These are phyloP conservation scores for Pseudomyrmex cubaensis DNA, from an alignment of 1,140 invertebrate genomes.

Conservation along the genomic window DNA sequence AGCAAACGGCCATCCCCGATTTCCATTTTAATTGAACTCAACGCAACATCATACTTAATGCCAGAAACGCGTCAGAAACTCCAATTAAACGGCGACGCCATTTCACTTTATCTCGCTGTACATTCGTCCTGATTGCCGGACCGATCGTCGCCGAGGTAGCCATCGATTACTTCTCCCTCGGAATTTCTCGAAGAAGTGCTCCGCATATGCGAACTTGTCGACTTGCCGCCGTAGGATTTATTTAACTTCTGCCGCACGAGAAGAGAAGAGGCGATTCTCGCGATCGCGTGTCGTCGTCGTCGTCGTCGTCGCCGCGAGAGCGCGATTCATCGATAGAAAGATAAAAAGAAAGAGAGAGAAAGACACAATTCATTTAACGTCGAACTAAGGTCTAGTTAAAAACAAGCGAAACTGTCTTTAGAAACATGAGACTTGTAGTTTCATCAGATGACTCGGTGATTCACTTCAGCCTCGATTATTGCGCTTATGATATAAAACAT, in stretches of 20 bases:
- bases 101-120: conserved; percentile 77
- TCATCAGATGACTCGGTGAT: not conserved
- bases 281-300: conserved; percentile 28
- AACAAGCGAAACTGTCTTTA: not conserved
- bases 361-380: not conserved
- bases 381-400: not conserved
- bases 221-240: conserved; percentile 38
- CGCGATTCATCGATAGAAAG: conserved; percentile 5
- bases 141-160: conserved; percentile 62
- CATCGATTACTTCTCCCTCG: conserved; percentile 70
- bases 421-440: not conserved
- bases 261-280: not conserved
- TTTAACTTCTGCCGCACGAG: conserved; percentile 24
- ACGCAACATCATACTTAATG: conserved; percentile 84
- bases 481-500: not conserved
- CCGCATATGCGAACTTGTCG: conserved; percentile 7
- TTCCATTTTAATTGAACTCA: conserved; percentile 85
- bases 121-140: conserved; percentile 68
- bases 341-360: too few species aligned
- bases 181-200: conserved; percentile 68
- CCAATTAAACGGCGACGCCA: conserved; percentile 81
- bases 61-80: conserved; percentile 80
- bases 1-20: conserved; percentile 76
- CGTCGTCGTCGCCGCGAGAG: not conserved
- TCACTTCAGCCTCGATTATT: not conserved